phyloP scores from a whole-genome alignment of 2,113 vertebrate genomes.

The Paraplagusia blochii region DNA sequence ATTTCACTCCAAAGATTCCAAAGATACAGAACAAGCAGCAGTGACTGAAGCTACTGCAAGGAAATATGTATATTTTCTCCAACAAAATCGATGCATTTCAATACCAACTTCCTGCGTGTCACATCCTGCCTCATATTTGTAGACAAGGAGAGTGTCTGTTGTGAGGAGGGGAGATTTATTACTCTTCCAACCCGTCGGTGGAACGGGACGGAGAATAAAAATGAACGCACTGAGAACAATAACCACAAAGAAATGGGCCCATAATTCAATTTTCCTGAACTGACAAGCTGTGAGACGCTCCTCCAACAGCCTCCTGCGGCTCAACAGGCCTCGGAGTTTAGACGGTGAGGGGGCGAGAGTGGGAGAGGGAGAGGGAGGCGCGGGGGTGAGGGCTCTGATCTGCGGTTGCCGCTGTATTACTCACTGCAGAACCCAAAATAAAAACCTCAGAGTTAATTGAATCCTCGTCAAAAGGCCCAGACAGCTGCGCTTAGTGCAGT shows the following conservation, averaged over 20 bases:
- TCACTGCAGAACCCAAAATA: conserved; percentile 5
- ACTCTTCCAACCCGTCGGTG: not conserved
- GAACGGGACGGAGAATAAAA: conserved; percentile 12
- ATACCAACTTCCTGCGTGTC: not conserved
- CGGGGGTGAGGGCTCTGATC: no score
- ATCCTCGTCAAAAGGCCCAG: conserved; percentile 31
- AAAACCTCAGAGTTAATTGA: conserved; percentile 38
- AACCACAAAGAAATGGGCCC: conserved; percentile 36
- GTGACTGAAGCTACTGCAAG: no score
- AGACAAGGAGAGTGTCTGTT: not conserved
- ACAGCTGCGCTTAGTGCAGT: conserved; percentile 27
- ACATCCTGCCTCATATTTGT: not conserved
- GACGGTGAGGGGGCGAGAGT: no score
- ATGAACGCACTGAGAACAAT: conserved; percentile 24
- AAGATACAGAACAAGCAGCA: no score
- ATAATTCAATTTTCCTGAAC: conserved; percentile 50
- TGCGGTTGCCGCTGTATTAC: conserved; percentile 7
- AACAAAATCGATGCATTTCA: no score
- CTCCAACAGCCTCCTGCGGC: conserved; percentile 14
- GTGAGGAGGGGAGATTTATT: not conserved
- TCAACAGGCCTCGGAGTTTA: not conserved
- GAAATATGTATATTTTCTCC: no score
- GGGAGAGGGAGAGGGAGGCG: not conserved
- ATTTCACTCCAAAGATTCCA: no score
- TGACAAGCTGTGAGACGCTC: conserved; percentile 42